phyloP scores from a whole-genome alignment of 92 coral and sea anemone genomes.

The Parazoanthus swiftii region DNA sequence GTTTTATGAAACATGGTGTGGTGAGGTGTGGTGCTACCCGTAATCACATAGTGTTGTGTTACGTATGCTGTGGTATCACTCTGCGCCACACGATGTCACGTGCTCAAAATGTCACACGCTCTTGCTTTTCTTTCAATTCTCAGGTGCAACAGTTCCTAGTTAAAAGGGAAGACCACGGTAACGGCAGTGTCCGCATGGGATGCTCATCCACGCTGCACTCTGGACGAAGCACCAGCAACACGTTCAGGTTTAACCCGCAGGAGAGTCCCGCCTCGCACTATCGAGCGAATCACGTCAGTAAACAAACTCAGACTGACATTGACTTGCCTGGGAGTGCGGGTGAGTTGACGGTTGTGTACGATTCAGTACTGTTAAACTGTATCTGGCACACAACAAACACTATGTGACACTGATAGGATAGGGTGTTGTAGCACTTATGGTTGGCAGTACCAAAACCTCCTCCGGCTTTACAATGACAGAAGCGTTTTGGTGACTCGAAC shows the following conservation, averaged over 20 bases:
- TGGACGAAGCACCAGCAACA: slow-evolving; percentile 19
- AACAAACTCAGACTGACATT: slow-evolving; percentile 19
- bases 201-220: not conserved
- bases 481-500: too few relatives aligned
- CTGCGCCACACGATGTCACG: not conserved
- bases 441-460: too few relatives aligned
- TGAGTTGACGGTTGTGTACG: not conserved
- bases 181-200: not conserved
- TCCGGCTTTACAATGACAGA: too few relatives aligned
- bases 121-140: not conserved
- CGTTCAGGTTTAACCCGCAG: slow-evolving; percentile 15
- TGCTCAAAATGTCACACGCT: not conserved
- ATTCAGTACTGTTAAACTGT: too few relatives aligned
- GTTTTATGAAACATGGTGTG: too few relatives aligned
- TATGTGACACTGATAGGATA: too few relatives aligned
- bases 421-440: too few relatives aligned
- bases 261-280: slow-evolving; percentile 24
- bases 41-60: too few relatives aligned
- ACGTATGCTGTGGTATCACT: too few relatives aligned
- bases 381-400: too few relatives aligned
- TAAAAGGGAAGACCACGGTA: slow-evolving; percentile 29
- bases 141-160: slow-evolving; percentile 35
- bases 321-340: slow-evolving; percentile 8
- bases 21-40: too few relatives aligned
- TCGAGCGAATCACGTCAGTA: not conserved